These are phyloP conservation scores for Uromys caudimaculatus DNA, from an alignment of 2,797 vertebrate genomes.

Conservation along the genomic window DNA sequence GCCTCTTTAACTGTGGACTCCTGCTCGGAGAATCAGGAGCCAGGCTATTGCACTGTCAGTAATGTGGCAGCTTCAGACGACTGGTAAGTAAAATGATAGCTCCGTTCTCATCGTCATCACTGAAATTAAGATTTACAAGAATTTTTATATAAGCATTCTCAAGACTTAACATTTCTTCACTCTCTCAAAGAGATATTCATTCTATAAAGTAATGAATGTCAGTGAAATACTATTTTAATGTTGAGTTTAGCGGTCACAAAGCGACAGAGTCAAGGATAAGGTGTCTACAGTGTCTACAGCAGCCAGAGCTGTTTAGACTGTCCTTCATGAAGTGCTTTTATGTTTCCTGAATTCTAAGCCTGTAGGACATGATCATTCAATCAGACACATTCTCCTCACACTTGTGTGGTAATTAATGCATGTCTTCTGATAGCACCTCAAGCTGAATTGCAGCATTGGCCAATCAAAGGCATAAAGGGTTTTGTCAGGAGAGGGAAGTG, in stretches of 20 bases:
- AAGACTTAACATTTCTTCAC: neutral
- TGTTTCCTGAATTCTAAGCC: neutral
- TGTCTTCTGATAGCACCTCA: neutral
- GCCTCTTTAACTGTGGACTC: constrained; percentile 97
- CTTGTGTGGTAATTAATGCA: neutral
- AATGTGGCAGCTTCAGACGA: constrained; percentile 95
- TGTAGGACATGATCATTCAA: neutral
- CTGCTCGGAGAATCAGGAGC: constrained; percentile 95
- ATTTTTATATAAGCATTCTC: neutral
- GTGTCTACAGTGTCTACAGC: neutral
- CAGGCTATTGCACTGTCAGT: constrained; percentile 96
- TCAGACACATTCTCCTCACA: neutral
- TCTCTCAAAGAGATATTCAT: neutral
- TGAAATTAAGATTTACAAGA: neutral
- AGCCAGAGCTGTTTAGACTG: neutral
- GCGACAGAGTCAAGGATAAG: neutral
- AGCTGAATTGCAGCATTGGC: neutral
- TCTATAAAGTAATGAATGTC: neutral
- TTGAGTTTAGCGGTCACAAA: neutral
- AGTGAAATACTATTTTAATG: neutral
- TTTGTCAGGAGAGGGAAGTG: neutral
- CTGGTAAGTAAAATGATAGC: constrained; percentile 89
- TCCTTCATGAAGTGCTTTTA: neutral
- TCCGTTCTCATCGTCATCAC: neutral
- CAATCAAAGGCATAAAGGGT: neutral